These are phyloP conservation scores for Toxostoma redivivum DNA, from an alignment of 2,113 vertebrate species.

Conservation along the genomic window DNA sequence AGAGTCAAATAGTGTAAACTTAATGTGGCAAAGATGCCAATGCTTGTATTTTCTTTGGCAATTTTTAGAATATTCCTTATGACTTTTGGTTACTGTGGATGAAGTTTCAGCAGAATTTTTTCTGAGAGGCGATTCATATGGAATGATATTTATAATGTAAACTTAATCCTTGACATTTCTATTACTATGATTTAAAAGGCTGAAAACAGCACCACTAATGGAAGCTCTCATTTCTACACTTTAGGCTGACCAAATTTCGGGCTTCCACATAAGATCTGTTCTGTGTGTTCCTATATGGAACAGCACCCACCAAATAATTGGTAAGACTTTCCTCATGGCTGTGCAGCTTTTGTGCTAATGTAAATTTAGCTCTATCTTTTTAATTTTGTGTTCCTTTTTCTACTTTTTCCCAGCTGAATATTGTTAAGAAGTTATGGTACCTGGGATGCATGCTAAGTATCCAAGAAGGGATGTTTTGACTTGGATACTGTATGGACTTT, in stretches of 20 bases:
- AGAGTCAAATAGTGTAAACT: background rate
- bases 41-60: background rate
- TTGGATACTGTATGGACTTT: background rate
- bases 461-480: slow-evolving; percentile 17
- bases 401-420: background rate
- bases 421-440: background rate
- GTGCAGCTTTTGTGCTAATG: background rate
- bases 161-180: background rate
- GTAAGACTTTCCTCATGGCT: slow-evolving; percentile 72
- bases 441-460: slow-evolving; percentile 13
- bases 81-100: background rate
- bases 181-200: background rate
- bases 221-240: slow-evolving; percentile 51
- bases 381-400: background rate
- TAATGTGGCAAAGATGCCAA: background rate
- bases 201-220: background rate
- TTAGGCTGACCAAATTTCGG: slow-evolving; percentile 96
- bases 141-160: background rate
- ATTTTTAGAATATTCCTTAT: background rate
- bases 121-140: background rate
- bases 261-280: slow-evolving; percentile 96
- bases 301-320: slow-evolving; percentile 98
- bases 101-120: background rate
- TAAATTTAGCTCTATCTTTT: background rate
- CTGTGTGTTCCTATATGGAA: slow-evolving; percentile 99